phyloP scores from a whole-genome alignment of 2,797 vertebrate genomes.

The Eulemur rubriventer region DNA sequence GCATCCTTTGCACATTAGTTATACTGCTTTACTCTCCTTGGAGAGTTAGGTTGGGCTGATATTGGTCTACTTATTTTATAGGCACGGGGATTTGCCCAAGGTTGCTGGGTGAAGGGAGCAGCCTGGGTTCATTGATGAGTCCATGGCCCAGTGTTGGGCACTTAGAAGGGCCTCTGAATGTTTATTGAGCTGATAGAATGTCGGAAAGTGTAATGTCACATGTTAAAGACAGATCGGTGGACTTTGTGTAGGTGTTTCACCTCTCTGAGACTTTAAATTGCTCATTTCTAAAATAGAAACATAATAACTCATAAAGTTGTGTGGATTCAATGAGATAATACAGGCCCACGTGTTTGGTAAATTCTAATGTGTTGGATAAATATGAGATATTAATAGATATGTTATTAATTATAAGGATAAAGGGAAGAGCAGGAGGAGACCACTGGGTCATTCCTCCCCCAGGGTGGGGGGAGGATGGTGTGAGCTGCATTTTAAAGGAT shows the following conservation, averaged over 20 bases:
- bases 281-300: conserved; percentile 8
- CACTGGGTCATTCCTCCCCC: background rate
- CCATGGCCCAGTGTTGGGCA: background rate
- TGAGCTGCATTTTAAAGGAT: background rate
- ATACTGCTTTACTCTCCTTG: background rate
- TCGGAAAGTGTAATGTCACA: background rate
- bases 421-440: background rate
- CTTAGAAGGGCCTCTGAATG: background rate
- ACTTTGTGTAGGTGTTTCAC: background rate
- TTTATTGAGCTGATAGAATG: background rate
- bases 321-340: background rate
- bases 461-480: background rate
- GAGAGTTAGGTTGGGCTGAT: background rate
- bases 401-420: background rate
- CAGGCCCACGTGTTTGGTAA: background rate
- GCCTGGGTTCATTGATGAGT: background rate
- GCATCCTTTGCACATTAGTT: conserved; percentile 15
- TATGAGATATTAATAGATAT: background rate
- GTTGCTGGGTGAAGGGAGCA: background rate
- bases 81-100: background rate
- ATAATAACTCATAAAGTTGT: background rate
- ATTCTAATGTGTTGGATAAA: background rate
- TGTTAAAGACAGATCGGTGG: background rate
- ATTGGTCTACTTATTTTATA: background rate
- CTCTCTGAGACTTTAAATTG: background rate